These are phyloP conservation scores for Cerceris ruficornis DNA, from an alignment of 2,888 invertebrate species.

Conservation along the genomic window DNA sequence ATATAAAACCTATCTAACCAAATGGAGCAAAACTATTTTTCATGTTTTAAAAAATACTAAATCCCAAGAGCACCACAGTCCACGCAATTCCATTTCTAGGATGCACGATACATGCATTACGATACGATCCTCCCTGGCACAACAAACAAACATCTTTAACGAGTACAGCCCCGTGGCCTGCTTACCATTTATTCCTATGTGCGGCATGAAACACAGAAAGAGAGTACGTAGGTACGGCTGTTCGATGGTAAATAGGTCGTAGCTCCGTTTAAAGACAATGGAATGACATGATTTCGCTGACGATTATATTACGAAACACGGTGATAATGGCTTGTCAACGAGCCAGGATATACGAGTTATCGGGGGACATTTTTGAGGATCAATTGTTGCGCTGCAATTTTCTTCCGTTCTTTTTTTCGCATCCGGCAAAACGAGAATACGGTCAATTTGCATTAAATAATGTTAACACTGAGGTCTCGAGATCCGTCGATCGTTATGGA, in stretches of 20 bases:
- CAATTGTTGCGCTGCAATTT: constrained; percentile 16
- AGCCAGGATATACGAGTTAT: constrained; percentile 36
- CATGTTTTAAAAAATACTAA: not conserved
- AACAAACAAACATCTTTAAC: constrained; percentile 42
- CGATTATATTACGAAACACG: constrained; percentile 48
- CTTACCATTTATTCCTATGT: constrained; percentile 81
- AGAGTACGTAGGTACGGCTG: constrained; percentile 55
- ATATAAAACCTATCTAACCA: too few species aligned
- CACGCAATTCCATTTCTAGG: constrained; percentile 57
- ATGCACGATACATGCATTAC: constrained; percentile 29
- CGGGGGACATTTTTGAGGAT: constrained; percentile 33
- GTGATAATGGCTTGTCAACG: constrained; percentile 53
- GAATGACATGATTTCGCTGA: constrained; percentile 52
- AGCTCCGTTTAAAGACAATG: constrained; percentile 60
- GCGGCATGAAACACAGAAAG: constrained; percentile 77
- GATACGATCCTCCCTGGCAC: constrained; percentile 30
- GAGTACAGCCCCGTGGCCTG: constrained; percentile 46
- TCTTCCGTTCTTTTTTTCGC: constrained; percentile 12
- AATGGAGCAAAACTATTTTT: too few species aligned
- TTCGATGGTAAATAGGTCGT: constrained; percentile 59
- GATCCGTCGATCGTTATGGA: too few species aligned
- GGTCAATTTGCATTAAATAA: too few species aligned
- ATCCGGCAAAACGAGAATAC: not conserved
- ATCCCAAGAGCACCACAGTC: constrained; percentile 40
- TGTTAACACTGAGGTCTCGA: too few species aligned